Evolutionary conservation across 2,797 vertebrate genomes (phyloP).

Genomic region (Mus spretus): DNA sequence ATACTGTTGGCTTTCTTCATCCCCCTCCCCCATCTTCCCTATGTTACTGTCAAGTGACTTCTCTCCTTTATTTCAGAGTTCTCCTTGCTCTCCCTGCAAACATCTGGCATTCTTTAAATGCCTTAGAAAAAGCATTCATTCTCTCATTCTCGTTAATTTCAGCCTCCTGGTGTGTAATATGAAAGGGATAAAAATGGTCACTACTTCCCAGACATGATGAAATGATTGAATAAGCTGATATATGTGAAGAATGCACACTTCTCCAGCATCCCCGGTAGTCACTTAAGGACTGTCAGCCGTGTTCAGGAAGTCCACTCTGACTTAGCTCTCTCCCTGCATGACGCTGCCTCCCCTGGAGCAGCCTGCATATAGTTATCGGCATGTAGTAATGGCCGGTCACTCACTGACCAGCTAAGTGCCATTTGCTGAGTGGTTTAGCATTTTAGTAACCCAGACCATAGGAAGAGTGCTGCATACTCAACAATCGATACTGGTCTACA

Average conservation of each 20-base stretch:
- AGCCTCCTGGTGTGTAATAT: background rate
- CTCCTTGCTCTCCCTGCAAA: background rate
- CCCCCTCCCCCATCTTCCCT: background rate
- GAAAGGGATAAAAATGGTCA: background rate
- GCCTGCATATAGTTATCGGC: background rate
- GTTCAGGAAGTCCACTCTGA: background rate
- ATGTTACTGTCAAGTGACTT: background rate
- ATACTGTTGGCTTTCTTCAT: background rate
- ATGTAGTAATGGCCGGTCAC: background rate
- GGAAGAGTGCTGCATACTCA: background rate
- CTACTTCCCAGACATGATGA: background rate
- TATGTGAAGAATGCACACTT: background rate
- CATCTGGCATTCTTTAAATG: background rate
- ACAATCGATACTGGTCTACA: background rate
- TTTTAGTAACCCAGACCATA: background rate
- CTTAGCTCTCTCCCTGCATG: background rate
- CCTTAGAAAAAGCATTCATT: background rate
- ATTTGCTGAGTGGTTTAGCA: slow-evolving; percentile 4
- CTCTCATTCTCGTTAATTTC: background rate
- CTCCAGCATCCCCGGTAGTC: background rate
- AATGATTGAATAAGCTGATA: background rate
- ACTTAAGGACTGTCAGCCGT: background rate
- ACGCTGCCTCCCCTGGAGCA: no score
- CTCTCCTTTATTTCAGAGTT: background rate
- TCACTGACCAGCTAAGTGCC: background rate